These are phyloP conservation scores for Dissostichus mawsoni DNA, from an alignment of 2,113 vertebrate genomes.

Conservation along the genomic window DNA sequence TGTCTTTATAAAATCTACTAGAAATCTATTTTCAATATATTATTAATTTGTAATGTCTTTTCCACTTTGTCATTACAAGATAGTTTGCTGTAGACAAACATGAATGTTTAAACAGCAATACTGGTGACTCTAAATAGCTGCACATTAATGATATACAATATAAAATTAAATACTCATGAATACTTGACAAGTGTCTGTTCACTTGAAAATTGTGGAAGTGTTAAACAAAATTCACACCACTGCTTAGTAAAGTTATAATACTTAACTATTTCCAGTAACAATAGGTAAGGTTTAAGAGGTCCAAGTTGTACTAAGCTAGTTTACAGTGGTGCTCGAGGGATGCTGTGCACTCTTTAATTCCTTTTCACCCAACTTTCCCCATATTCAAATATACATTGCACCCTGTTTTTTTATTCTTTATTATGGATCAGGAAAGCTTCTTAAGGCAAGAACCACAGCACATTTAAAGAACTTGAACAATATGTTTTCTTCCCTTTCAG, in stretches of 20 bases:
- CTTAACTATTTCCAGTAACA: conserved; percentile 69
- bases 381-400: conserved; percentile 51
- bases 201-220: conserved; percentile 51
- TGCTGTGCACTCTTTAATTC: conserved; percentile 54
- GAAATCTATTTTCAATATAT: conserved; percentile 58
- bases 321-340: conserved; percentile 71
- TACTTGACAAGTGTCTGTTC: conserved; percentile 72
- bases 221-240: conserved; percentile 66
- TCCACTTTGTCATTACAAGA: conserved; percentile 71
- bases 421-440: conserved; percentile 33
- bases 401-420: conserved; percentile 41
- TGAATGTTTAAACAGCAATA: conserved; percentile 72
- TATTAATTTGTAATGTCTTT: conserved; percentile 65
- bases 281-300: conserved; percentile 71
- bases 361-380: conserved; percentile 15
- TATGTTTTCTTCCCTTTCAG: conserved; percentile 17
- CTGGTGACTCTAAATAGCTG: conserved; percentile 77
- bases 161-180: conserved; percentile 76
- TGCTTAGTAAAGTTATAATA: conserved; percentile 63
- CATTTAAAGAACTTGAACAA: conserved; percentile 57
- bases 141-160: conserved; percentile 78
- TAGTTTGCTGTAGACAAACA: conserved; percentile 78
- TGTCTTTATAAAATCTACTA: conserved; percentile 71
- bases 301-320: conserved; percentile 70
- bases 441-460: conserved; percentile 75